phyloP scores from a whole-genome alignment of 2,888 invertebrate species.

The Cheiracanthium punctorium region DNA sequence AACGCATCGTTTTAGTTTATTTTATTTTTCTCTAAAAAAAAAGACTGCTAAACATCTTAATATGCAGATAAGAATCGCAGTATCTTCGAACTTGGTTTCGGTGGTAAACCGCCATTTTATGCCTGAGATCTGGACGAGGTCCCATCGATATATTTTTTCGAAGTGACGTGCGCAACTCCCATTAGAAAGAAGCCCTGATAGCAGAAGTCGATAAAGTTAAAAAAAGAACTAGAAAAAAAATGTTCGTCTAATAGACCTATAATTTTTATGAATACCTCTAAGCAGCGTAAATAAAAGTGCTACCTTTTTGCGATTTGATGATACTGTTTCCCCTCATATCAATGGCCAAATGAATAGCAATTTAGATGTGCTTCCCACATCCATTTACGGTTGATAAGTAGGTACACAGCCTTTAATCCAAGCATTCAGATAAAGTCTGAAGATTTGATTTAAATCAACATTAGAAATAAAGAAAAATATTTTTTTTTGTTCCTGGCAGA shows the following conservation, averaged over 20 bases:
- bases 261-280: conserved; percentile 41
- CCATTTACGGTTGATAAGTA: too few species aligned
- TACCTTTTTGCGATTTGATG: conserved; percentile 21
- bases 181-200: conserved; percentile 26
- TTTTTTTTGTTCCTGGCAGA: too few species aligned
- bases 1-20: too few species aligned
- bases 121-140: background rate
- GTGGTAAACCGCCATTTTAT: background rate
- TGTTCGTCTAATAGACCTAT: conserved; percentile 28
- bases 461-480: too few species aligned
- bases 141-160: background rate
- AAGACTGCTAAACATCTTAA: background rate
- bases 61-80: background rate
- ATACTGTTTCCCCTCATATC: too few species aligned
- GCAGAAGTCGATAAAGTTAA: conserved; percentile 16
- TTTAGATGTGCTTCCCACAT: too few species aligned
- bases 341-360: too few species aligned
- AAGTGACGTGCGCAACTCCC: conserved; percentile 29
- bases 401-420: too few species aligned
- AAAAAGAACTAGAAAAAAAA: conserved; percentile 18
- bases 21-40: too few species aligned
- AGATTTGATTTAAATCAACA: too few species aligned
- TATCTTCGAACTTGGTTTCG: background rate
- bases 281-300: conserved; percentile 31
- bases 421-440: too few species aligned